Conservation (phyloP, 2,797 vertebrate genomes). For the Tenualosa ilisha region DNA sequence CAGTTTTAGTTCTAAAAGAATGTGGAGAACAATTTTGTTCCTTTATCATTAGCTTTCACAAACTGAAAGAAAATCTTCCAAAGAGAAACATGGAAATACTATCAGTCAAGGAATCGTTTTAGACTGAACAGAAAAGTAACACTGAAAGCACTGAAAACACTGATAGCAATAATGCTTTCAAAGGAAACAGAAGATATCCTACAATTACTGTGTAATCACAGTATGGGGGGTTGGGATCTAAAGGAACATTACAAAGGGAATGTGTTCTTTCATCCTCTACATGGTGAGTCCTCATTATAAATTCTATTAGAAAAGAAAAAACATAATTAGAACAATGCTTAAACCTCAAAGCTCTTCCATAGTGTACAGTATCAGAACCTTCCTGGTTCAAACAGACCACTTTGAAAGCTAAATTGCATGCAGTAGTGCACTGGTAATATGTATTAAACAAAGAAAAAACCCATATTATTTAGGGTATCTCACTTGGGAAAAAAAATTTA, state of each 20-base stretch:
- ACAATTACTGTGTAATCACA: background rate
- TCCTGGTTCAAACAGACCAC: background rate
- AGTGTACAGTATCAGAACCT: background rate
- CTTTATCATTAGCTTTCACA: no score
- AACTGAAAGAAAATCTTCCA: background rate
- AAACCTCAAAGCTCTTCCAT: background rate
- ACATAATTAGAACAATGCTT: background rate
- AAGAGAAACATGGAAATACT: background rate
- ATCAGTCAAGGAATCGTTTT: no score
- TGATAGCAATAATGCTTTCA: background rate
- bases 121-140: no score
- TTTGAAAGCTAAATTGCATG: constrained; percentile 3
- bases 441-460: background rate
- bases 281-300: background rate
- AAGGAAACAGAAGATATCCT: background rate
- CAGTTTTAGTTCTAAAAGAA: no score
- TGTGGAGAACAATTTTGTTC: no score
- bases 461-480: background rate
- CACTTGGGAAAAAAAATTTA: background rate
- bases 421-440: background rate
- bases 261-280: no score
- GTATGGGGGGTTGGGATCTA: background rate
- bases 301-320: background rate
- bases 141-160: no score
- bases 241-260: no score